Conservation (phyloP, 2,113 vertebrate species). For the Sinocyclocheilus anshuiensis region DNA sequence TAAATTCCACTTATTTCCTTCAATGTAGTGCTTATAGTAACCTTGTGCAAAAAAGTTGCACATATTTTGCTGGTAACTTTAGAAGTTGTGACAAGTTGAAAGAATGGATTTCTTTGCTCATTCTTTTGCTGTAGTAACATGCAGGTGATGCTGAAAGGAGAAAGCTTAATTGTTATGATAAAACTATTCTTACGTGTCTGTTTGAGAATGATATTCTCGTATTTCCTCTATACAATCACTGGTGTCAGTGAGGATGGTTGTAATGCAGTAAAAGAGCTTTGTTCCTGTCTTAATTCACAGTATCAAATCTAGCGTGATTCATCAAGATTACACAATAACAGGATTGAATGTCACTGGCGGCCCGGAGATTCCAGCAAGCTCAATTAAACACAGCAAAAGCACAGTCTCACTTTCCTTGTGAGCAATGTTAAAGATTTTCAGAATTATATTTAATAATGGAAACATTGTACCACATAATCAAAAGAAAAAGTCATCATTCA, state of each 20-base stretch:
- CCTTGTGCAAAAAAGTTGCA: not conserved
- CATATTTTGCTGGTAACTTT: not conserved
- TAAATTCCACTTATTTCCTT: not conserved
- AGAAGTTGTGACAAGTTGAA: not conserved
- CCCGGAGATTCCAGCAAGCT: not conserved
- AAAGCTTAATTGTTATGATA: conserved; percentile 2
- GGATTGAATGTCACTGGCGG: conserved; percentile 30
- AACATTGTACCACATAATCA: too few species aligned
- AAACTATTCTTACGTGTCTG: not conserved
- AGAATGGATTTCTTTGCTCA: not conserved
- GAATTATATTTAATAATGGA: too few species aligned
- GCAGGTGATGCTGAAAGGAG: not conserved
- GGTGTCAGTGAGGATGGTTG: not conserved
- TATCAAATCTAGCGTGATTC: conserved; percentile 3
- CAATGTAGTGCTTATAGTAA: not conserved
- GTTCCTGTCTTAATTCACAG: not conserved
- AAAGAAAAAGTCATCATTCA: too few species aligned
- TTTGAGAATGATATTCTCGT: not conserved
- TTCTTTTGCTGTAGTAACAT: not conserved
- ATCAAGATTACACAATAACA: conserved; percentile 16
- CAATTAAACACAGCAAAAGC: not conserved
- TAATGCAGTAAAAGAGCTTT: not conserved
- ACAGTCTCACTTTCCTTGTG: too few species aligned
- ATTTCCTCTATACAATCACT: not conserved
- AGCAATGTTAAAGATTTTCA: too few species aligned